These are phyloP conservation scores for Hedychridium roseum DNA, from an alignment of 2,888 invertebrate genomes.

Conservation along the genomic window DNA sequence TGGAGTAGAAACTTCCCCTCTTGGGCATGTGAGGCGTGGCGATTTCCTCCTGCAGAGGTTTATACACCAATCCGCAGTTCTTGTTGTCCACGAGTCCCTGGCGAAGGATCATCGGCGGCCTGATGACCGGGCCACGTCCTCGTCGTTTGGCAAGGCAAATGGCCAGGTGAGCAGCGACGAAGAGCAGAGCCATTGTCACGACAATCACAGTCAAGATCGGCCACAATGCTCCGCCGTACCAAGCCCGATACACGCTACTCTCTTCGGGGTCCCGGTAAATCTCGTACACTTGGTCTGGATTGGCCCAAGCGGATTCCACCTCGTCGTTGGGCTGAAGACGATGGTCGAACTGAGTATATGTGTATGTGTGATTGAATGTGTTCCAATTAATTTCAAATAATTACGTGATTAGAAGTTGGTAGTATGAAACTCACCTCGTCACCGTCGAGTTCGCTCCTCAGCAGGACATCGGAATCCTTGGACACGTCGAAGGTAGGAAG, in stretches of 20 bases:
- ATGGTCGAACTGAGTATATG: constrained; percentile 35
- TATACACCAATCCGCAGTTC: constrained; percentile 79
- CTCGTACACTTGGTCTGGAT: constrained; percentile 50
- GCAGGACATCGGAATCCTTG: constrained; percentile 24
- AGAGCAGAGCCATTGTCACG: constrained; percentile 40
- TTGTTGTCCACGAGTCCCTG: constrained; percentile 67
- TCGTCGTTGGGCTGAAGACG: constrained; percentile 37
- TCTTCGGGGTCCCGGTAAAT: constrained; percentile 26
- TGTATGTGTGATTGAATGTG: no score
- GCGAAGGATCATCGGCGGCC: constrained; percentile 59
- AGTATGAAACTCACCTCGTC: constrained; percentile 23
- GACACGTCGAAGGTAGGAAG: constrained; percentile 9
- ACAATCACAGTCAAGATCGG: constrained; percentile 44
- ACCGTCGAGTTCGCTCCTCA: constrained; percentile 25
- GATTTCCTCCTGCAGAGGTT: constrained; percentile 80
- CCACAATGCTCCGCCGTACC: constrained; percentile 50
- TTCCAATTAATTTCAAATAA: no score
- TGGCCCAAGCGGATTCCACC: constrained; percentile 44
- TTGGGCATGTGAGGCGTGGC: constrained; percentile 74
- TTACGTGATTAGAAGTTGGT: not conserved
- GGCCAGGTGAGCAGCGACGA: constrained; percentile 45
- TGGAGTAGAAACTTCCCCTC: constrained; percentile 67
- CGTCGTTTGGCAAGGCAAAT: constrained; percentile 49
- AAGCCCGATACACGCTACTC: constrained; percentile 35
- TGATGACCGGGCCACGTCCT: constrained; percentile 55